phyloP scores from a whole-genome alignment of 1,140 invertebrate species.

The Macrobrachium nipponense region DNA sequence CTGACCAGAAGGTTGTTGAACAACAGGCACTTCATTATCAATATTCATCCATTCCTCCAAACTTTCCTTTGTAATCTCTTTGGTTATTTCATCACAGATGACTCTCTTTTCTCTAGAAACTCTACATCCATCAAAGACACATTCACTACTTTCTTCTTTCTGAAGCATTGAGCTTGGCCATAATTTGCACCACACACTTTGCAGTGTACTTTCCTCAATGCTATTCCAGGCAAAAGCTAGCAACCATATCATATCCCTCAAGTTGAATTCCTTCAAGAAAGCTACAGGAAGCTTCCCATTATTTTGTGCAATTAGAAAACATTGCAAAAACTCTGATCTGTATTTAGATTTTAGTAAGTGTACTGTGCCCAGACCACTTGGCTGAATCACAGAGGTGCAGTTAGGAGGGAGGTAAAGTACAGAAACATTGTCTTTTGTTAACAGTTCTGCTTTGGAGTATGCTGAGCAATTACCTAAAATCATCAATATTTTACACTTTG shows the following conservation, averaged over 20 bases:
- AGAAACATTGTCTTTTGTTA: slow-evolving; percentile 6
- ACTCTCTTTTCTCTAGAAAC: not conserved
- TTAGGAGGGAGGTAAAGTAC: not conserved
- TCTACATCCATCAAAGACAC: not conserved
- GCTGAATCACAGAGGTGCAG: slow-evolving; percentile 49
- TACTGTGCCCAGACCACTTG: not conserved
- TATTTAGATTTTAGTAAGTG: not conserved
- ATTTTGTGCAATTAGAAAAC: not conserved
- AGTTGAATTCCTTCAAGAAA: not conserved
- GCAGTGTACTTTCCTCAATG: not conserved
- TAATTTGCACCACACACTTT: not conserved
- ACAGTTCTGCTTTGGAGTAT: not conserved
- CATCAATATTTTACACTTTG: not conserved
- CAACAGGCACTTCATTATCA: not conserved
- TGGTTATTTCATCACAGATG: not conserved
- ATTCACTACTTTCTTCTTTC: not conserved
- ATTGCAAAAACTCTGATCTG: not conserved
- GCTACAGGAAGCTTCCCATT: not conserved
- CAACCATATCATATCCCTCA: not conserved
- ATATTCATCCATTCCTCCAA: not conserved
- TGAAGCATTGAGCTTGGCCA: not conserved
- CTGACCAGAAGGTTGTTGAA: not conserved
- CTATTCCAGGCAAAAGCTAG: not conserved
- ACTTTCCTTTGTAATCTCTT: not conserved
- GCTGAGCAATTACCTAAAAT: slow-evolving; percentile 6